These are phyloP conservation scores for Labrus mixtus DNA, from an alignment of 2,113 vertebrate species.

Conservation along the genomic window DNA sequence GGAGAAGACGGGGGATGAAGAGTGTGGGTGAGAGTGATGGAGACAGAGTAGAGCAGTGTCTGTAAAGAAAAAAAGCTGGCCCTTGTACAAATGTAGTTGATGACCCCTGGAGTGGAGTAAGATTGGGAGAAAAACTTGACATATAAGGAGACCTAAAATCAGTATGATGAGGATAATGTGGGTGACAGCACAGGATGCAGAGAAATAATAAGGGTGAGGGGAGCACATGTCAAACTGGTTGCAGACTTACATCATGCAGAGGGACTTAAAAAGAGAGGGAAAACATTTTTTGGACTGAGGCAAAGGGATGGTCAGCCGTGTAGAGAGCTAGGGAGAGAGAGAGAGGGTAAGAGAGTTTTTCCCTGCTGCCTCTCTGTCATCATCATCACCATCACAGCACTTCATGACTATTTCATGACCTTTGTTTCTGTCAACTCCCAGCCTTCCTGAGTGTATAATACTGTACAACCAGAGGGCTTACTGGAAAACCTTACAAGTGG, in stretches of 20 bases:
- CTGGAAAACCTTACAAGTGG: constrained; percentile 4
- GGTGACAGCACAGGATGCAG: constrained; percentile 17
- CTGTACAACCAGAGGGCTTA: constrained; percentile 42
- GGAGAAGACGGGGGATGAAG: neutral
- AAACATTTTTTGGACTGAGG: constrained; percentile 24
- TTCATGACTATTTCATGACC: constrained; percentile 78
- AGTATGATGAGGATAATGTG: constrained; percentile 45
- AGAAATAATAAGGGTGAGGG: constrained; percentile 11
- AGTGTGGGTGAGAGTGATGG: constrained; percentile 13
- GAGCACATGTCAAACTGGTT: constrained; percentile 15
- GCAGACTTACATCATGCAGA: constrained; percentile 40
- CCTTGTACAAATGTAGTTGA: too few species aligned
- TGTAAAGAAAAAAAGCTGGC: too few species aligned
- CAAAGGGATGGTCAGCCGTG: constrained; percentile 21
- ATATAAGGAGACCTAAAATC: constrained; percentile 54
- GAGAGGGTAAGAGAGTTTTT: constrained; percentile 28
- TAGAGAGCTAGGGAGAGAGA: constrained; percentile 21
- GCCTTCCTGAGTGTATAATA: constrained; percentile 53
- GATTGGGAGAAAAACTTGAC: constrained; percentile 22
- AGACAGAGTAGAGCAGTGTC: constrained; percentile 8
- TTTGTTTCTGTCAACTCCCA: constrained; percentile 65
- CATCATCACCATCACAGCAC: constrained; percentile 57
- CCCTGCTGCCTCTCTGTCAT: constrained; percentile 58
- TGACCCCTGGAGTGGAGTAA: too few species aligned
- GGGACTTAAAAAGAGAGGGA: neutral